Evolutionary conservation across 2,888 invertebrate species (phyloP), one percentile per base, ranked within the genome.

Genomic region (Papilio demoleus): DNA sequence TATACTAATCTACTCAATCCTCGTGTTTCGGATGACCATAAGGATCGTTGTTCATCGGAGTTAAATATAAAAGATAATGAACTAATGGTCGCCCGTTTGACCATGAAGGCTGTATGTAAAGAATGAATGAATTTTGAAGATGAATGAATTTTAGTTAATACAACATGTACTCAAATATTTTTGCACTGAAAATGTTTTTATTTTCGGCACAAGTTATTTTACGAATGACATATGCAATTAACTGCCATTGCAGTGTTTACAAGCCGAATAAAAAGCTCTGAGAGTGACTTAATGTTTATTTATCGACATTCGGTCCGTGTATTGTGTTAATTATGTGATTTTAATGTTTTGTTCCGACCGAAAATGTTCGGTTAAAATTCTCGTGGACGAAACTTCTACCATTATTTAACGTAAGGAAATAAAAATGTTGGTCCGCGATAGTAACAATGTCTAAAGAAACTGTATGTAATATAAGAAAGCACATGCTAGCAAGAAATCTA

Each of bases 261-360:
- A 31, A 19, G 31, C 62, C 47, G 62, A 34, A n/a, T 45, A 47
- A 63, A 63, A 45, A 34, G 19, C 62, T 63, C 47, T 34, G 47
- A 47, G 62, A 63, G 45, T 47, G 62, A 63, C 62, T 63, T 63
- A 63, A 63, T 63, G 62, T 63, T 63, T 63, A 63, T 63, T 63
- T 63, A 63, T 63, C n/a, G 62, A 63, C 22, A 22, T 50, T 47
- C 34, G 9, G 34, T 31, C 22, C 45, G 42, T 31, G 62, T 34
- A 31, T 34, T 47, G 62, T 63, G 62, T 47, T 63, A 63, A 63
- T 63, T 63, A 47, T 63, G 47, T 19, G 47, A 63, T 47, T 63
- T 63, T 50, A 63, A 56, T 31, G 53, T 56, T 56, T n/a, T 56
- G n/a, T n/a, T n/a, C 31, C 27, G 53, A 31, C 53, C 53, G 53